Conservation (phyloP, 2,797 vertebrate species). For the Cossypha heuglini region DNA sequence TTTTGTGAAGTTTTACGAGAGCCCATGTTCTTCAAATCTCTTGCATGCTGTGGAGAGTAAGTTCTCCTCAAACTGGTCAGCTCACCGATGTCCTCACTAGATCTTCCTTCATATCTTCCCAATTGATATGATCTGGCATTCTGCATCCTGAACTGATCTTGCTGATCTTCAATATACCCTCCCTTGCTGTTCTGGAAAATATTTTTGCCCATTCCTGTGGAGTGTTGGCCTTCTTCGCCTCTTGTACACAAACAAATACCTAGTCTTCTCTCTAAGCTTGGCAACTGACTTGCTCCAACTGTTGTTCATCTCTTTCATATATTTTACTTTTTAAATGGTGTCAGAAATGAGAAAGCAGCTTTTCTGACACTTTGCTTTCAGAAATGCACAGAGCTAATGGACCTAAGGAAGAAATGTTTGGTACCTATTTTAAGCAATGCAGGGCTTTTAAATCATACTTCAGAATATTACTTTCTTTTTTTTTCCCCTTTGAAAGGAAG, state of each 20-base stretch:
- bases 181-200: neutral
- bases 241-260: neutral
- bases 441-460: neutral
- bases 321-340: neutral
- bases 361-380: neutral
- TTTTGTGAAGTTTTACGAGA: neutral
- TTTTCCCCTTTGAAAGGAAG: slow-evolving; percentile 76
- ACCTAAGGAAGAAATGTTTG: neutral
- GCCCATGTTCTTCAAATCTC: neutral
- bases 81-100: neutral
- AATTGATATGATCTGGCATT: neutral
- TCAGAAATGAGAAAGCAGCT: neutral
- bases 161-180: neutral
- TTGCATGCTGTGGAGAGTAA: neutral
- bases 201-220: neutral
- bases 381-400: neutral
- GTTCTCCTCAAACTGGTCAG: neutral
- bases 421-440: neutral
- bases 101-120: neutral
- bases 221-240: neutral
- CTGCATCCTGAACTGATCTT: accelerated
- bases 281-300: neutral
- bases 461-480: neutral
- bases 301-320: neutral
- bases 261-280: neutral